A percentile compares a stretch with the other conserved stretches of the same genome.
These are phyloP conservation scores for Cataglyphis cursor DNA, from an alignment of 2,888 invertebrate genomes.

Conservation along the genomic window DNA sequence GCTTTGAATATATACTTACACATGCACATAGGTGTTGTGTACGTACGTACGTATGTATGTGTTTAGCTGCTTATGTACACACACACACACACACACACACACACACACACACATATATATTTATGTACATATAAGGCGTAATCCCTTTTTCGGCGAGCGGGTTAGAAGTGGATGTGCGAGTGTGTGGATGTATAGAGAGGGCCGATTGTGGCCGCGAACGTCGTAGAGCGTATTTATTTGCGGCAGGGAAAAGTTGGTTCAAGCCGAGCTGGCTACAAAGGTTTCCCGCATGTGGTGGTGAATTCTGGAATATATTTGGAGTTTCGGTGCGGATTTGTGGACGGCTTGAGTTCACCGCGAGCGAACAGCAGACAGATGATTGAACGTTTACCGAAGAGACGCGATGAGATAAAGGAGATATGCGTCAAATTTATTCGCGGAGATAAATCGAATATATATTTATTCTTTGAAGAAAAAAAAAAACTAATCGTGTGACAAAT, in stretches of 20 bases:
- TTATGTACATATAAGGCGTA: conserved; percentile 25
- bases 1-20: conserved; percentile 49
- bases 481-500: neutral
- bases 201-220: conserved; percentile 55
- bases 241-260: conserved; percentile 67
- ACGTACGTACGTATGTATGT: neutral
- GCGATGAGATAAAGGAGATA: conserved; percentile 23
- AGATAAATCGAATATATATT: conserved; percentile 16
- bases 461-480: neutral
- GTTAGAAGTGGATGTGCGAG: neutral
- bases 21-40: neutral
- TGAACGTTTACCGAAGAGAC: conserved; percentile 45
- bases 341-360: conserved; percentile 46
- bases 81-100: neutral
- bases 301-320: conserved; percentile 47
- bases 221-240: conserved; percentile 62
- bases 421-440: conserved; percentile 41
- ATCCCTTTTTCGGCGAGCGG: conserved; percentile 54
- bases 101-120: neutral
- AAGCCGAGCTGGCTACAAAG: conserved; percentile 57
- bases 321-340: conserved; percentile 54
- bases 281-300: neutral
- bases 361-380: conserved; percentile 48
- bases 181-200: conserved; percentile 15
- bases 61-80: neutral